Base-by-base conservation (phyloP, 1,140 invertebrate genomes). In the Dreissena rostriformis region DNA sequence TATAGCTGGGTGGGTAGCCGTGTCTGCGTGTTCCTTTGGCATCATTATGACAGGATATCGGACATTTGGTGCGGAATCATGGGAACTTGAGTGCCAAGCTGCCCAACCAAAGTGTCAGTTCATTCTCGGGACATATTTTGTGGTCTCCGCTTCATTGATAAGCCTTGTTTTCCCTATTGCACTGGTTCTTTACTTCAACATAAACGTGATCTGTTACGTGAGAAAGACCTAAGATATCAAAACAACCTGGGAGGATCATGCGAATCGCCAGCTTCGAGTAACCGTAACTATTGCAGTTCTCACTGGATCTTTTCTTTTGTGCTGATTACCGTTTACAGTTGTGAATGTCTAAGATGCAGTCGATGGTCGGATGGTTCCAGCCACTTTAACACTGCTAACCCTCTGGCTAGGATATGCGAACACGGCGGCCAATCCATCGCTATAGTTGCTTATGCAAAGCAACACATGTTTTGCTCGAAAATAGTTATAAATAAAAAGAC, bases 381-480 rank as follows among this genome's bases (percentile, higher is more conserved):
- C 51, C 11, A 24, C 51, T 19, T 6, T 80, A 5, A 49, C 26
- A 24, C 11, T 71, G 10, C 6, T 72, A 2, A 55, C 72, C 12
- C 5, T 55, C 26, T 80, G 78, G 78, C 26, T 80, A 29, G 78
- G 78, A 61, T 80, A 80, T 24, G 52, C 24, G 17, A 80, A 80
- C 26, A 71, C 78, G 19, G 78, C 78, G n/a, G 63, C 65, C 15
- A 80, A 80, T 70, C 78, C 78, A 19, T 1, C 61, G 10, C 39
- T 80, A 19, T 80, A 80, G 39, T 49, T 80, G 15, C 24, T 80
- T 15, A 26, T 80, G 24, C 26, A 71, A 22, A 29, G 67, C 6
- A 55, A 63, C 11, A n/a, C 24, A 17, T 80, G 78, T 28, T 39
- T 72, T 15, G 68, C 52, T n/a, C 63, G 63, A 57, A n/a, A 24